Conservation (phyloP, 2,888 invertebrate species). For the Teleogryllus oceanicus region DNA sequence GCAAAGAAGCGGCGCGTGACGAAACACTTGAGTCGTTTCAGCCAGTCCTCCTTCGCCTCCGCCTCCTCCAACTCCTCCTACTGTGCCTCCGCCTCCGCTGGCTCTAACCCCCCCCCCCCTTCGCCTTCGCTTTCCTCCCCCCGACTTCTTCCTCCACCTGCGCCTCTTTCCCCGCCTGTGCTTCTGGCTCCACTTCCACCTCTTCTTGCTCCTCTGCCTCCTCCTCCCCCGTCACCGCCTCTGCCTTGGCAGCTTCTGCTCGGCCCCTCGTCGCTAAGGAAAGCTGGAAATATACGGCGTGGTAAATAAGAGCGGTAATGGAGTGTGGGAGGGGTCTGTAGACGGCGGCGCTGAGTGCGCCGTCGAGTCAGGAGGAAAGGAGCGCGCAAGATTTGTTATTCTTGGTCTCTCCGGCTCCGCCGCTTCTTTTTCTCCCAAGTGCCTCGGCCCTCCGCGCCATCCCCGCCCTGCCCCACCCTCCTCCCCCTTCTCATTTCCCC, state of each 20-base stretch:
- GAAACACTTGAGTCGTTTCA: no score
- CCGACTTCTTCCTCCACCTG: not conserved
- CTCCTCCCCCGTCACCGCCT: no score
- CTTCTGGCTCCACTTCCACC: not conserved
- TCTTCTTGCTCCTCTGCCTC: no score
- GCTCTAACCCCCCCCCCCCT: no score
- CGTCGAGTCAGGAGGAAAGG: not conserved
- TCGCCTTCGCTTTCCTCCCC: no score
- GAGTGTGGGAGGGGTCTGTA: not conserved
- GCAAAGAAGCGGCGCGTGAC: no score
- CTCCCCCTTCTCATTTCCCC: not conserved
- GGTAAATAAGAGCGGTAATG: conserved; percentile 6
- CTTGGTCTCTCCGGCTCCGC: conserved; percentile 18
- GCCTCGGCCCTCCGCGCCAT: not conserved
- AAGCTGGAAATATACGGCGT: conserved; percentile 20
- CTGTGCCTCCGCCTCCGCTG: no score
- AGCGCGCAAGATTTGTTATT: conserved; percentile 22
- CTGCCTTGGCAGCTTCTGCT: no score
- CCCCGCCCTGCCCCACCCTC: not conserved
- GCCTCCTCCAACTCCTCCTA: no score
- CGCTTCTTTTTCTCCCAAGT: not conserved
- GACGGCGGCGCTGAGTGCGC: not conserved
- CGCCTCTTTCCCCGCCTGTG: conserved; percentile 19
- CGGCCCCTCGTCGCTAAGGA: not conserved
- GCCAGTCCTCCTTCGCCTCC: no score